phyloP scores from a whole-genome alignment of 2,797 vertebrate genomes.

The Cynodonichthys magdalenae region DNA sequence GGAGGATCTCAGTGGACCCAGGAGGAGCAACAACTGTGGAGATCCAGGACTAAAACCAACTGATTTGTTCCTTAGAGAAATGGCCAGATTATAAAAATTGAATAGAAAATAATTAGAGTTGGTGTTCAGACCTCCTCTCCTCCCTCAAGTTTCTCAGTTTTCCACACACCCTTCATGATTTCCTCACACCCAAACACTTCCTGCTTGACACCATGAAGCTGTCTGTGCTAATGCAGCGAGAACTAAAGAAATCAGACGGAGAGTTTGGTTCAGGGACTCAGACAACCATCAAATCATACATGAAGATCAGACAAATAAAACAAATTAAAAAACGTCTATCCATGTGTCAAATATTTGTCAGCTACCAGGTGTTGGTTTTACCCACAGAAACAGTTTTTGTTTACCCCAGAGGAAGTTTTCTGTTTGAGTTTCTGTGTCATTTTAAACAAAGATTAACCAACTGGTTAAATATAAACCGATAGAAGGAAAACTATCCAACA shows the following conservation, averaged over 20 bases:
- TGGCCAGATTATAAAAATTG: not conserved
- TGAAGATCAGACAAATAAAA: too few species aligned
- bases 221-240: slow-evolving; percentile 25
- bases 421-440: not conserved
- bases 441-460: slow-evolving; percentile 8
- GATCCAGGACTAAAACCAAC: too few species aligned
- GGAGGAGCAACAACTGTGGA: too few species aligned
- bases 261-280: not conserved
- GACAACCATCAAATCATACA: too few species aligned
- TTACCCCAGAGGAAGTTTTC: too few species aligned
- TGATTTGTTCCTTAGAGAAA: too few species aligned
- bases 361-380: too few species aligned
- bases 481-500: too few species aligned
- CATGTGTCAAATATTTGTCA: too few species aligned
- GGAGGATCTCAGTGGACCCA: too few species aligned
- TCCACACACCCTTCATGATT: slow-evolving; percentile 13
- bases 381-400: too few species aligned
- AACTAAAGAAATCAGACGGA: slow-evolving; percentile 21
- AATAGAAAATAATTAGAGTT: not conserved
- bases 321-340: too few species aligned
- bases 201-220: slow-evolving; percentile 13
- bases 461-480: not conserved
- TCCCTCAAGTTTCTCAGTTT: slow-evolving; percentile 16
- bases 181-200: slow-evolving; percentile 35
- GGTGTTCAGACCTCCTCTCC: not conserved